Percentiles rank a stretch among this genome's conserved stretches.
Conservation (phyloP, 2,113 vertebrate species). For the Engystomops pustulosus region DNA sequence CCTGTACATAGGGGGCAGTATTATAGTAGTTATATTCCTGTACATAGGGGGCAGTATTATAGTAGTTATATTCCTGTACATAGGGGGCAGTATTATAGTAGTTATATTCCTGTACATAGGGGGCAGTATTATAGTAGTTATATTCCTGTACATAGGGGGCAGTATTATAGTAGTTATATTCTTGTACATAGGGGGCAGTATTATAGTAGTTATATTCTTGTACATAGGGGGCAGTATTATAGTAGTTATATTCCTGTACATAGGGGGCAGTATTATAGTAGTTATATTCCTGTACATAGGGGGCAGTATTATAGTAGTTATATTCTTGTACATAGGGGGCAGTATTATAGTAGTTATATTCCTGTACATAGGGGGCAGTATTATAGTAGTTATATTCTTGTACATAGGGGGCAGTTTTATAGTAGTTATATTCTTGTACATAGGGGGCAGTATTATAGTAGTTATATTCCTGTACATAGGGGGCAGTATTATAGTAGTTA, state of each 20-base stretch:
- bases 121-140: too few relatives aligned
- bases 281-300: too few relatives aligned
- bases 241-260: neutral
- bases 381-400: conserved; percentile 18
- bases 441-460: too few relatives aligned
- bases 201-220: conserved; percentile 13
- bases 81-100: neutral
- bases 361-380: neutral
- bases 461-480: too few relatives aligned
- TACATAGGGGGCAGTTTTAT: neutral
- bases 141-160: neutral
- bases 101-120: too few relatives aligned
- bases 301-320: too few relatives aligned
- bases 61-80: neutral
- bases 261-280: neutral
- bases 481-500: too few relatives aligned
- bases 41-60: neutral
- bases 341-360: too few relatives aligned
- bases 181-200: neutral
- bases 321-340: too few relatives aligned
- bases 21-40: conserved; percentile 1
- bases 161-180: conserved; percentile 21
- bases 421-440: too few relatives aligned
- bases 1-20: too few relatives aligned
- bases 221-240: neutral